Evolutionary conservation across 2,888 invertebrate genomes (phyloP).

Genomic region (Apamea sordens): DNA sequence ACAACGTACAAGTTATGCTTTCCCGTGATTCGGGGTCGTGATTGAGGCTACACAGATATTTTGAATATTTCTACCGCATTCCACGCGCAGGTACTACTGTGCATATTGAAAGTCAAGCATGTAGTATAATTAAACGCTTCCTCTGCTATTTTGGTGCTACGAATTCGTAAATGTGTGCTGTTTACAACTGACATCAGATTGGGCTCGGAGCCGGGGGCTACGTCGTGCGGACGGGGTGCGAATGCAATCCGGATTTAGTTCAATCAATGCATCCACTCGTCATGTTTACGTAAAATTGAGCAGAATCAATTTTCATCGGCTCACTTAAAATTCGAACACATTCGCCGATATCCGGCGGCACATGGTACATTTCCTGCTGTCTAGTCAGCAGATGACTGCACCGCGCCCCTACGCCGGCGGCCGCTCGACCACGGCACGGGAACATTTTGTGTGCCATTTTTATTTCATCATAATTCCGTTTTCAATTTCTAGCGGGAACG

Average conservation of each 20-base stretch:
- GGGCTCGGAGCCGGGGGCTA: conserved; percentile 59
- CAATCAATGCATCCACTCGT: conserved; percentile 77
- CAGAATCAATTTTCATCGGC: conserved; percentile 79
- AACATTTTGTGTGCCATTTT: conserved; percentile 78
- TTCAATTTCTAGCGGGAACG: conserved; percentile 85
- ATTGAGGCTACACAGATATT: conserved; percentile 58
- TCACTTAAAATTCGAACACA: conserved; percentile 83
- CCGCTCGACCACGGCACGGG: conserved; percentile 59
- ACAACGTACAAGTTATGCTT: conserved; percentile 41
- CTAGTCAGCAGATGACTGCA: conserved; percentile 69
- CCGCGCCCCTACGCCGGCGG: conserved; percentile 39
- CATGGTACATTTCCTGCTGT: conserved; percentile 81
- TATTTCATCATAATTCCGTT: conserved; percentile 87
- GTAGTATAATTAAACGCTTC: conserved; percentile 51
- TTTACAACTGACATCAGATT: conserved; percentile 45
- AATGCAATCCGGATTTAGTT: conserved; percentile 74
- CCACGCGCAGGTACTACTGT: conserved; percentile 35
- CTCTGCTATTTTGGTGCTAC: conserved; percentile 42
- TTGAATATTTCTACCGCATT: conserved; percentile 61
- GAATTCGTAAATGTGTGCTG: conserved; percentile 38
- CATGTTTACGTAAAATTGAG: conserved; percentile 79
- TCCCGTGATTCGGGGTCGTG: conserved; percentile 53
- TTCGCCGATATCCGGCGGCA: conserved; percentile 80
- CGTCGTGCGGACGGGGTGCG: conserved; percentile 67
- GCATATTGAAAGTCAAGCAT: conserved; percentile 59